phyloP scores from a whole-genome alignment of 2,113 vertebrate species.

The Cheilinus undulatus region DNA sequence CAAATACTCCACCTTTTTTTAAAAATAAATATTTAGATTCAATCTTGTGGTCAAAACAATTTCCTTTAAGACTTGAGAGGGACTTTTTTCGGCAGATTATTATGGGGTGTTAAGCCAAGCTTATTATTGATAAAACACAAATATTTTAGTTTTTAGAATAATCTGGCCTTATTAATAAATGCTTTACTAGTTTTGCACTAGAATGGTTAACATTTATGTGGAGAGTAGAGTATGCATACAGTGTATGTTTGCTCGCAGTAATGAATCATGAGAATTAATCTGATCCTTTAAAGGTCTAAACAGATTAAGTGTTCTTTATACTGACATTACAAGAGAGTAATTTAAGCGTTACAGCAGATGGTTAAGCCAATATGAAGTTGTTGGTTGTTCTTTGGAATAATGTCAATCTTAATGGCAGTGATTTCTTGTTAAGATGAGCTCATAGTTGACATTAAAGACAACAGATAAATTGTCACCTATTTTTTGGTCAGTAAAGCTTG shows the following conservation, averaged over 20 bases:
- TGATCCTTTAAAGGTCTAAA: not conserved
- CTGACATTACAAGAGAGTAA: not conserved
- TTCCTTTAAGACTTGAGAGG: slow-evolving; percentile 13
- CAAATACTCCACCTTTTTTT: not conserved
- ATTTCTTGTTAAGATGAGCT: not conserved
- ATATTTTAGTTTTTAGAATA: not conserved
- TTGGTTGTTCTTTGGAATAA: no score
- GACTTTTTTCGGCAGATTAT: not conserved
- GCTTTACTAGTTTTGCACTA: slow-evolving; percentile 25
- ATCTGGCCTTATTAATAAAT: not conserved
- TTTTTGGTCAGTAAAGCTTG: not conserved
- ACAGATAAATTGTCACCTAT: not conserved
- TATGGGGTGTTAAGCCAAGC: not conserved
- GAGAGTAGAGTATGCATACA: slow-evolving; percentile 16
- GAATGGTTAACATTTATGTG: slow-evolving; percentile 9
- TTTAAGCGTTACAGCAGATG: not conserved
- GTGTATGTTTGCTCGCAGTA: slow-evolving; percentile 17
- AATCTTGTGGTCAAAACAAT: slow-evolving; percentile 21
- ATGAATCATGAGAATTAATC: not conserved
- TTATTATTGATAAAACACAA: slow-evolving; percentile 2
- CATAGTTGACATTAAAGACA: not conserved
- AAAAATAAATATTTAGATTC: not conserved
- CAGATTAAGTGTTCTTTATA: slow-evolving; percentile 4
- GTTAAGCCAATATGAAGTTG: not conserved
- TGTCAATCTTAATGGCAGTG: not conserved